Evolutionary conservation across 2,113 vertebrate species (phyloP).

Genomic region (Pelmatolapia mariae): DNA sequence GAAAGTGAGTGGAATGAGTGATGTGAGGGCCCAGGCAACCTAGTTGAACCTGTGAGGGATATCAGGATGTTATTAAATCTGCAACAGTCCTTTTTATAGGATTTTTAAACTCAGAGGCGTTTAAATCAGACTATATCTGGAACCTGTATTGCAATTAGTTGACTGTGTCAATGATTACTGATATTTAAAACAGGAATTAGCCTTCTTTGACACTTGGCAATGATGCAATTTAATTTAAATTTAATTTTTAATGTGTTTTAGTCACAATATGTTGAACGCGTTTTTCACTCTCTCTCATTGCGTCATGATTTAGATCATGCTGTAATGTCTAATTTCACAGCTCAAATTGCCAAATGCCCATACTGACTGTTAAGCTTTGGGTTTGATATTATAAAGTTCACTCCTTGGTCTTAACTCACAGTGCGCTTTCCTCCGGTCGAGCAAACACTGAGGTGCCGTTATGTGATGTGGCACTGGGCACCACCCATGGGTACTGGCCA

Average conservation of each 20-base stretch:
- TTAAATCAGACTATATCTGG: not conserved
- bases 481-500: not conserved
- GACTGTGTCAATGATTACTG: not conserved
- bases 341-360: not conserved
- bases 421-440: not conserved
- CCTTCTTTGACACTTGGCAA: not conserved
- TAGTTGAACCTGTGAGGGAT: not conserved
- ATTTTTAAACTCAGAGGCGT: not conserved
- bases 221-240: too few species aligned
- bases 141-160: not conserved
- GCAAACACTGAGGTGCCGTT: not conserved
- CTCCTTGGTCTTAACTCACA: not conserved
- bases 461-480: not conserved
- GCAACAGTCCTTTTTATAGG: constrained; percentile 7
- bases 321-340: not conserved
- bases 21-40: not conserved
- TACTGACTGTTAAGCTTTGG: not conserved
- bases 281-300: not conserved
- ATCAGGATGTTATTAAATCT: not conserved
- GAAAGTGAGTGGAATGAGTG: constrained; percentile 12
- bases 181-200: not conserved
- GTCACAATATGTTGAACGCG: not conserved
- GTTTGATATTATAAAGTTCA: not conserved
- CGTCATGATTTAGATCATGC: not conserved
- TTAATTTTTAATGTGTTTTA: too few species aligned